Conservation (phyloP, 92 coral and sea anemone species). For the Isaurus tuberculatus region DNA sequence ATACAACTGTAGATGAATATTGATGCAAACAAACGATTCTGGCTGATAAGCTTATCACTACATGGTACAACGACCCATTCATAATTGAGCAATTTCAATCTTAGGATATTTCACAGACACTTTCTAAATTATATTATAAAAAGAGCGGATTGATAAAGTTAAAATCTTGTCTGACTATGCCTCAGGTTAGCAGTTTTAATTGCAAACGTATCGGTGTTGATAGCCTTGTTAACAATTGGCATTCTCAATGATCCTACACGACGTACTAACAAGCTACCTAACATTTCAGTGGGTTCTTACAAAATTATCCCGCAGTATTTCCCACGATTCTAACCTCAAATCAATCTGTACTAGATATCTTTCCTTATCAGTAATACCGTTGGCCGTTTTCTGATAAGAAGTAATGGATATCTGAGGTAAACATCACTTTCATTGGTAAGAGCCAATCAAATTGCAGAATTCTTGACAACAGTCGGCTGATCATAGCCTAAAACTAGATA, state of each 20-base stretch:
- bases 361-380: slow-evolving; percentile 44
- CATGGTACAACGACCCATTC: too few species aligned
- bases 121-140: too few species aligned
- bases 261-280: slow-evolving; percentile 33
- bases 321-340: slow-evolving; percentile 48
- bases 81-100: too few species aligned
- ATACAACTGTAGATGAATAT: too few species aligned
- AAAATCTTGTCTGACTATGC: not conserved
- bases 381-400: slow-evolving; percentile 42
- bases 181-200: slow-evolving; percentile 8
- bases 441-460: slow-evolving; percentile 20
- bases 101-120: too few species aligned
- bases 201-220: not conserved
- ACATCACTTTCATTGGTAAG: slow-evolving; percentile 7
- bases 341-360: slow-evolving; percentile 26
- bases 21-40: too few species aligned
- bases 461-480: slow-evolving; percentile 28
- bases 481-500: slow-evolving; percentile 7
- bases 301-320: slow-evolving; percentile 1
- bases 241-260: not conserved
- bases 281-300: not conserved
- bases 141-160: too few species aligned
- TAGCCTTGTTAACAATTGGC: slow-evolving; percentile 18
- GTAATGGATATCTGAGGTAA: slow-evolving; percentile 12
- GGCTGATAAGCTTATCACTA: too few species aligned